phyloP scores from a whole-genome alignment of 2,113 vertebrate genomes.

The Thoracochromis brauschi region DNA sequence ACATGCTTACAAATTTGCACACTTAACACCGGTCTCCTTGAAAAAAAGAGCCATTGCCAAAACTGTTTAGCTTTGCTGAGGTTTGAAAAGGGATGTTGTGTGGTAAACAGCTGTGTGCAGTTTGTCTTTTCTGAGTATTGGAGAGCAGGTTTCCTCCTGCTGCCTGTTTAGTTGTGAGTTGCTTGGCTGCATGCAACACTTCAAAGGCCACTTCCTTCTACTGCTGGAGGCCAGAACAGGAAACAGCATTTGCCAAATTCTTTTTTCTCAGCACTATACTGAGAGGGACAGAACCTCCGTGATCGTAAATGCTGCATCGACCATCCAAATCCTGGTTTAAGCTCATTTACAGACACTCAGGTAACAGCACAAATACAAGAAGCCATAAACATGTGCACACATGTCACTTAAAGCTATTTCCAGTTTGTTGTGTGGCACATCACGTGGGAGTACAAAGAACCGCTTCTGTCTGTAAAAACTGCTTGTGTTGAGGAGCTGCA shows the following conservation, averaged over 20 bases:
- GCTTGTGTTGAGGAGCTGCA: not conserved
- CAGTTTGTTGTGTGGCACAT: not conserved
- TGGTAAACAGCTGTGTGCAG: not conserved
- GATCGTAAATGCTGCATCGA: not conserved
- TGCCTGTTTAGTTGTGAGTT: not conserved
- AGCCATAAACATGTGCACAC: not conserved
- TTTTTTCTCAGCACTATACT: not conserved
- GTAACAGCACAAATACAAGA: not conserved
- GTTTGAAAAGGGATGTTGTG: not conserved
- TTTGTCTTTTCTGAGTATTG: not conserved
- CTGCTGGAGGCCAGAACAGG: not conserved
- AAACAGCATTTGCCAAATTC: slow-evolving; percentile 18
- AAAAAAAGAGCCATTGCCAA: not conserved
- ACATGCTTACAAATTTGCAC: not conserved
- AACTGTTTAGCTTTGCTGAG: not conserved
- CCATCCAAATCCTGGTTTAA: not conserved
- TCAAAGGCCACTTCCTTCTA: not conserved
- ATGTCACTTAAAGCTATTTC: not conserved
- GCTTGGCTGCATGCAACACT: not conserved
- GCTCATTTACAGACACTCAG: not conserved
- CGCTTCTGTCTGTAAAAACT: not conserved
- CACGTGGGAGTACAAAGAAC: slow-evolving; percentile 24
- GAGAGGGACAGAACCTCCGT: not conserved
- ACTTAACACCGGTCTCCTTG: rapidly evolving
- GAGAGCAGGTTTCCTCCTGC: not conserved